Percentiles rank a stretch among this genome's conserved stretches.
Evolutionary conservation across 2,113 vertebrate species (phyloP).

Genomic region (Lepisosteus osseus): DNA sequence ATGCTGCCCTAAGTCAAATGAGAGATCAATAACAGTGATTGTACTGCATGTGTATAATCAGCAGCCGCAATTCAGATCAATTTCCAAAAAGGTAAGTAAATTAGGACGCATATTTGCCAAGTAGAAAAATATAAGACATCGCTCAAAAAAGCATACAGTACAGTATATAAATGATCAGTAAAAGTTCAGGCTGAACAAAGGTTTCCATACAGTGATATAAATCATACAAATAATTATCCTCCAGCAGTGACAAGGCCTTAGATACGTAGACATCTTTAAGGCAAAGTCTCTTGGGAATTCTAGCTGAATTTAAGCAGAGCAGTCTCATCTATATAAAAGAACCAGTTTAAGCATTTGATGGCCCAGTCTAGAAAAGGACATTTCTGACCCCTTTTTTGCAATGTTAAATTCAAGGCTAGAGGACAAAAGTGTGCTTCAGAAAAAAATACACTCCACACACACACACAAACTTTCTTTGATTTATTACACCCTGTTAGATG

Average conservation of each 20-base stretch:
- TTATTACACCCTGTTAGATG: too few relatives aligned
- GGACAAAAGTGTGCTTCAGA: not conserved
- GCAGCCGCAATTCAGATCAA: conserved; percentile 6
- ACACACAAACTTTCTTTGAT: too few relatives aligned
- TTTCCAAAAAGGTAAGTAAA: conserved; percentile 25
- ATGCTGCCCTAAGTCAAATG: conserved; percentile 2
- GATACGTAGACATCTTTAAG: conserved; percentile 28
- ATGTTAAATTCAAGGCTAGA: conserved; percentile 4
- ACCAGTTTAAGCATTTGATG: conserved; percentile 16
- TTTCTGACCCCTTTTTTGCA: not conserved
- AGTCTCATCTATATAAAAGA: conserved; percentile 27
- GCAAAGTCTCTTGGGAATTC: conserved; percentile 28
- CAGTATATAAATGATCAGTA: conserved; percentile 27
- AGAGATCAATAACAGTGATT: conserved; percentile 5
- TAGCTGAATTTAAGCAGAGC: conserved; percentile 13
- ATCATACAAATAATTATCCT: conserved; percentile 50
- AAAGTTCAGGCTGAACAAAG: conserved; percentile 33
- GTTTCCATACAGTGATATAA: conserved; percentile 32
- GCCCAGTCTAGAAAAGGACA: not conserved
- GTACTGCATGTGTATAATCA: not conserved
- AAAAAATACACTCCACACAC: not conserved
- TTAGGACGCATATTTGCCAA: not conserved
- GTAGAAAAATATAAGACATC: conserved; percentile 12
- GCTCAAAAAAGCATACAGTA: conserved; percentile 24
- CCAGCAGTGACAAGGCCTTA: conserved; percentile 27